These are phyloP conservation scores for Thalassophryne amazonica DNA, from an alignment of 2,797 vertebrate species.

Conservation along the genomic window DNA sequence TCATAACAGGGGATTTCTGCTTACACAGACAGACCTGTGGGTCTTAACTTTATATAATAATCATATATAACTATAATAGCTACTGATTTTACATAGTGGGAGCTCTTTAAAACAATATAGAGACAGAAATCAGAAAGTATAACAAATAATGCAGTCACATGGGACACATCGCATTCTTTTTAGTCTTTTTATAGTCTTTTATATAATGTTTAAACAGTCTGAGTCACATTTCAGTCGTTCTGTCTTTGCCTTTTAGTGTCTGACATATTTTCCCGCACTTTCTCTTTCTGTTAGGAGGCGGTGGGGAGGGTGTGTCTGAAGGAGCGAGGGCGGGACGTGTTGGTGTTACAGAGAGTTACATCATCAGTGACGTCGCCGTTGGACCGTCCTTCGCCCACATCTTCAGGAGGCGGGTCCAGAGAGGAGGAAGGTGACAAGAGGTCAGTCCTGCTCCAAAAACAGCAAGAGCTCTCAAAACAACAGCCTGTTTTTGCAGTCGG, in stretches of 20 bases:
- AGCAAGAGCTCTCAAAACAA: conserved; percentile 25
- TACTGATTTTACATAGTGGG: too few relatives aligned
- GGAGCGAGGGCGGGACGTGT: conserved; percentile 86
- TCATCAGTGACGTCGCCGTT: conserved; percentile 81
- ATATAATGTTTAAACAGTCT: too few relatives aligned
- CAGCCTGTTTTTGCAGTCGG: conserved; percentile 2
- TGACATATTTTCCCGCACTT: conserved; percentile 7
- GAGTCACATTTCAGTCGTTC: not conserved
- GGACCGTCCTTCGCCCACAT: conserved; percentile 77
- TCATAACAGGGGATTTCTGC: too few relatives aligned
- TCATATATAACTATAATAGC: too few relatives aligned
- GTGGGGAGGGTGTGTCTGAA: conserved; percentile 82
- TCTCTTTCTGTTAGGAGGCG: conserved; percentile 66
- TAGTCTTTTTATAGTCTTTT: not conserved
- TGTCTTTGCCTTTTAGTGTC: conserved; percentile 15
- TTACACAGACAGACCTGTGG: too few relatives aligned
- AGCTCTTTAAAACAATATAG: too few relatives aligned
- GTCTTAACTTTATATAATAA: too few relatives aligned
- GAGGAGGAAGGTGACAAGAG: conserved; percentile 86
- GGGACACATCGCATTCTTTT: not conserved
- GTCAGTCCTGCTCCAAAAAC: conserved; percentile 72
- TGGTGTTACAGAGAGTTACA: conserved; percentile 90
- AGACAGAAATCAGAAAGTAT: too few relatives aligned
- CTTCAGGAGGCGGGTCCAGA: conserved; percentile 77
- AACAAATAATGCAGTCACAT: not conserved